phyloP scores from a whole-genome alignment of 2,113 vertebrate species.

The Nesogale talazaci region DNA sequence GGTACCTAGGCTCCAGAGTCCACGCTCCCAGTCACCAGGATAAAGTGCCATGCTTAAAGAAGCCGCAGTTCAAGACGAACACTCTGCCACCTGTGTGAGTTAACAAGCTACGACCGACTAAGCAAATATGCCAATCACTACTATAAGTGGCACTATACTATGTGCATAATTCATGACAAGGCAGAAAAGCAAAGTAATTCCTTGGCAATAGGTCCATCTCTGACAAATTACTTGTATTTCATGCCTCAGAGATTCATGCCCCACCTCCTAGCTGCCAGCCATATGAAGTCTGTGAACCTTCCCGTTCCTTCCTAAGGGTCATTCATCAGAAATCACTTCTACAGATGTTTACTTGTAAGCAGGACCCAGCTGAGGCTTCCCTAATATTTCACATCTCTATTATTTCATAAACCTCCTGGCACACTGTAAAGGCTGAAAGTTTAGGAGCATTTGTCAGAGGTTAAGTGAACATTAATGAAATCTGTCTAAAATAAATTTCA shows the following conservation, averaged over 20 bases:
- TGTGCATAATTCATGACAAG: conserved; percentile 22
- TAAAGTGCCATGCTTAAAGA: conserved; percentile 19
- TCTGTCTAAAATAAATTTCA: conserved; percentile 6
- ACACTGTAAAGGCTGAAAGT: neutral
- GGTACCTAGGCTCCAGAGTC: neutral
- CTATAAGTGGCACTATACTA: conserved; percentile 6
- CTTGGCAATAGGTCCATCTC: neutral
- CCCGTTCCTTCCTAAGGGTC: neutral
- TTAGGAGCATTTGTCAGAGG: neutral
- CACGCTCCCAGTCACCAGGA: neutral
- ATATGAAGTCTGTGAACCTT: conserved; percentile 5
- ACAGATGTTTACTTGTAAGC: conserved; percentile 38
- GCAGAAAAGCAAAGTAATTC: neutral
- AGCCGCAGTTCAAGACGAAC: conserved; percentile 9
- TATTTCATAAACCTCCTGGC: conserved; percentile 39
- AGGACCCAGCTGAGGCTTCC: neutral
- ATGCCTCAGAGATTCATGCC: conserved; percentile 13
- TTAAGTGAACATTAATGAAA: neutral
- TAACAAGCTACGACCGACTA: conserved; percentile 29
- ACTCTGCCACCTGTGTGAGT: neutral
- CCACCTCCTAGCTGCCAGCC: conserved; percentile 17
- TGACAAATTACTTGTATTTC: conserved; percentile 2
- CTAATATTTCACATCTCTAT: conserved; percentile 21
- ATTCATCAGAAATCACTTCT: neutral
- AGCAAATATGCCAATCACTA: neutral